Evolutionary conservation across 2,888 invertebrate species (phyloP).

Genomic region (Eulithis testata): DNA sequence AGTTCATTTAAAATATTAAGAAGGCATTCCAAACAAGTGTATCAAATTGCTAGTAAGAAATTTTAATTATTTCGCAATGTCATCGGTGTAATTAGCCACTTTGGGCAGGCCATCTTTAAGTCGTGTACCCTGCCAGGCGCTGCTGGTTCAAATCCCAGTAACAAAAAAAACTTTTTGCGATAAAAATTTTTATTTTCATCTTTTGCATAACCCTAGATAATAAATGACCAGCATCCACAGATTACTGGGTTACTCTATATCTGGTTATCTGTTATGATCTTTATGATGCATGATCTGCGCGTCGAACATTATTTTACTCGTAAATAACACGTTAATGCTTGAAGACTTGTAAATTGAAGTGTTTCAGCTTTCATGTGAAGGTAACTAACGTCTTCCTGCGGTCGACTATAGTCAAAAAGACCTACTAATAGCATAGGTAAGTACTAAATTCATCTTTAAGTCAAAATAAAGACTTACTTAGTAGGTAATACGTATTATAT

Average conservation of each 20-base stretch:
- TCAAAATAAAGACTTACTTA: too few species aligned
- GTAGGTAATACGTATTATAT: too few species aligned
- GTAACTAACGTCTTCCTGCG: neutral
- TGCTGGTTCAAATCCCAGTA: neutral
- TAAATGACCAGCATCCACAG: conserved; percentile 23
- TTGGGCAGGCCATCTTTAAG: too few species aligned
- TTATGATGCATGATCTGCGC: conserved; percentile 18
- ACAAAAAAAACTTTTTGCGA: conserved; percentile 1
- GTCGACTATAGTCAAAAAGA: too few species aligned
- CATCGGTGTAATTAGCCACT: too few species aligned
- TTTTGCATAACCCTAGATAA: conserved; percentile 20
- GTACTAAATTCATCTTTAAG: too few species aligned
- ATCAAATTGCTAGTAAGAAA: too few species aligned
- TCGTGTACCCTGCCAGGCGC: neutral
- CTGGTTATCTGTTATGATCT: conserved; percentile 22
- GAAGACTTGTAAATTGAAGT: conserved; percentile 6
- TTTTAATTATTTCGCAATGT: too few species aligned
- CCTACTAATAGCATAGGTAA: too few species aligned
- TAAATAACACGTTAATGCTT: conserved; percentile 8
- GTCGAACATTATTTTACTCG: conserved; percentile 14
- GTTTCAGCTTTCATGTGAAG: conserved; percentile 3
- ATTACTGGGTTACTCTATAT: conserved; percentile 19
- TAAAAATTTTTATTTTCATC: neutral
- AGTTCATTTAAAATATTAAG: neutral
- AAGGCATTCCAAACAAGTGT: neutral